Evolutionary conservation across 2,888 invertebrate genomes (phyloP), one percentile per base, ranked within the genome.

Genomic region (Globia sparganii): DNA sequence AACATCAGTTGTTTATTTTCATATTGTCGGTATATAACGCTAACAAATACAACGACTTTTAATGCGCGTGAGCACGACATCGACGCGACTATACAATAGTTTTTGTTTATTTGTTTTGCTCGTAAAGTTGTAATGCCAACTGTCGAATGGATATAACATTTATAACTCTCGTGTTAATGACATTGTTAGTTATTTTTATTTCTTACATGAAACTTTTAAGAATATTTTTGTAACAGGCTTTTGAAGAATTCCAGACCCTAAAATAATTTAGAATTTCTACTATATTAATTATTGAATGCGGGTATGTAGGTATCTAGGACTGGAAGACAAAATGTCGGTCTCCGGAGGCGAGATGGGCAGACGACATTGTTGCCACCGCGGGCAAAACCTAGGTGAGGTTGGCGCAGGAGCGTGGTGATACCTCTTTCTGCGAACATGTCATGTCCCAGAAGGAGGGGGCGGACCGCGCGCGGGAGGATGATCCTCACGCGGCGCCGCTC

Each of bases 11-110:
- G 70, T 71, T 78, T 81, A 43, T 81, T 81, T 76, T 83, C 37
- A 46, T 34, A 65, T 21, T 53, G 66, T 64, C 59, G 34, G 68
- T 40, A 34, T 34, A 59, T 46, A 40, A 49, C 34, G 73, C 37
- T 40, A 81, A 76, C 84, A 86, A 82, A 86, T 74, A 74, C 34
- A 46, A 43, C 28, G 49, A 65, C 31, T n/a, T 72, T 67, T 46
- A 70, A 75, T 83, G 77, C 40, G 31, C 62, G n/a, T 34, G 61
- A 61, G 37, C 34, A 59, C 15, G 77, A 70, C 68, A 64, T 31
- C n/a, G 62, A 28, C 72, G 28, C n/a, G 62, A 28, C 72, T 25
- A n/a, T 49, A 73, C 77, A 58, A 80, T 61, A 64, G 77, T 70
- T 58, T 58, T n/a, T 43, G 65, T 74, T 71, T 84, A 49, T 72